These are phyloP conservation scores for Congeria kusceri DNA, from an alignment of 2,888 invertebrate genomes.

Conservation along the genomic window DNA sequence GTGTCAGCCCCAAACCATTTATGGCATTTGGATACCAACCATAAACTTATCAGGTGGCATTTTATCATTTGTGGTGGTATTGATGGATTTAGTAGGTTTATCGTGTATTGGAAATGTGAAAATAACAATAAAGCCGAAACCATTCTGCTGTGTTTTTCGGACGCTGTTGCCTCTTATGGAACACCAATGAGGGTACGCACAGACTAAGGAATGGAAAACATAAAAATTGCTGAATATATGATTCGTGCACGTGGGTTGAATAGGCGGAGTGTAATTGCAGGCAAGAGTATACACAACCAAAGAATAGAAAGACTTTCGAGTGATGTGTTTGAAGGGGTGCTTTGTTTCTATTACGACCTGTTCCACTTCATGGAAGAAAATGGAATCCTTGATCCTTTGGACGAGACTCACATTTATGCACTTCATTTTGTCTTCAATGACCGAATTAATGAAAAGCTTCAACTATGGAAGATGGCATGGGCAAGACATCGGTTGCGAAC, in stretches of 20 bases:
- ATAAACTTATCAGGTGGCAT: conserved; percentile 56
- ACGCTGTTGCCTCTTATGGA: conserved; percentile 26
- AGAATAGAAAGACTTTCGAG: conserved; percentile 55
- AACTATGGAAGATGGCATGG: conserved; percentile 50
- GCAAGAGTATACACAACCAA: conserved; percentile 48
- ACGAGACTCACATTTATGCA: conserved; percentile 40
- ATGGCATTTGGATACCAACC: conserved; percentile 58
- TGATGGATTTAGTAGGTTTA: conserved; percentile 55
- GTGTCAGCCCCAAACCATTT: conserved; percentile 46
- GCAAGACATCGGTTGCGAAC: conserved; percentile 40
- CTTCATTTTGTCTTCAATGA: conserved; percentile 37
- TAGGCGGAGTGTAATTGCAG: conserved; percentile 31
- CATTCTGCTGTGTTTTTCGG: conserved; percentile 28
- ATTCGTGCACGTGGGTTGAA: conserved; percentile 17
- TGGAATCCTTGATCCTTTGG: conserved; percentile 40
- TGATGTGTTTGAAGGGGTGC: conserved; percentile 52
- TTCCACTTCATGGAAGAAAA: conserved; percentile 57
- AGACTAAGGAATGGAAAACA: conserved; percentile 52
- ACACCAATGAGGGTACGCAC: conserved; percentile 39
- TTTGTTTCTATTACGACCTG: conserved; percentile 44
- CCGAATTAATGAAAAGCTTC: conserved; percentile 42
- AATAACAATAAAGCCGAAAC: conserved; percentile 54
- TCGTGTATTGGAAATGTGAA: conserved; percentile 34
- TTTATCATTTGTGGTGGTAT: conserved; percentile 51
- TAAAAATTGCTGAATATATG: conserved; percentile 41